phyloP scores from a whole-genome alignment of 2,797 vertebrate genomes.

The Denticeps clupeoides region DNA sequence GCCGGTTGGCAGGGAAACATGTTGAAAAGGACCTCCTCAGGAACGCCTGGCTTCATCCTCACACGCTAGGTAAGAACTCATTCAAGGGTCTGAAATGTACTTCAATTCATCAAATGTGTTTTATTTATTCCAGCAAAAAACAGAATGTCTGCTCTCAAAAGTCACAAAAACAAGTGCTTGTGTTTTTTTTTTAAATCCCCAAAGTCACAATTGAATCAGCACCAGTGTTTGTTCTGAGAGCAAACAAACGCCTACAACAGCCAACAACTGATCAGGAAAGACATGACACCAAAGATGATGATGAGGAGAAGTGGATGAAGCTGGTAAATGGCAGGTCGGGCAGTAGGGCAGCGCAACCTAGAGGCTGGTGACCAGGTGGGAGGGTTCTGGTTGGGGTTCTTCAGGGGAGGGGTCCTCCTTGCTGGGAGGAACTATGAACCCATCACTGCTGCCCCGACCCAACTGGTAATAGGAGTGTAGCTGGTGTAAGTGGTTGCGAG shows the following conservation, averaged over 20 bases:
- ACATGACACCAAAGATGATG: conserved; percentile 34
- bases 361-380: conserved; percentile 96
- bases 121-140: too few relatives aligned
- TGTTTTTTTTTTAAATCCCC: conserved; percentile 15
- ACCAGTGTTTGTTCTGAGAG: too few relatives aligned
- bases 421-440: conserved; percentile 84
- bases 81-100: too few relatives aligned
- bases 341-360: conserved; percentile 55
- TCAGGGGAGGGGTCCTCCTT: conserved; percentile 79
- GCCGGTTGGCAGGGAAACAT: conserved; percentile 22
- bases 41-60: too few relatives aligned
- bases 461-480: conserved; percentile 95
- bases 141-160: too few relatives aligned
- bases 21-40: too few relatives aligned
- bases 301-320: neutral
- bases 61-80: too few relatives aligned
- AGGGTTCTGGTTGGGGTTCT: conserved; percentile 70
- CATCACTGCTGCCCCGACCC: conserved; percentile 91
- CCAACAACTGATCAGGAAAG: conserved; percentile 66
- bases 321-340: too few relatives aligned
- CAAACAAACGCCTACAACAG: conserved; percentile 71
- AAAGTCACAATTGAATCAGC: too few relatives aligned
- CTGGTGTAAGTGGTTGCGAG: conserved; percentile 84
- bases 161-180: too few relatives aligned
- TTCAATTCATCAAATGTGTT: too few relatives aligned